These are phyloP conservation scores for Lynx canadensis DNA, from an alignment of 2,113 vertebrate genomes.

Conservation along the genomic window DNA sequence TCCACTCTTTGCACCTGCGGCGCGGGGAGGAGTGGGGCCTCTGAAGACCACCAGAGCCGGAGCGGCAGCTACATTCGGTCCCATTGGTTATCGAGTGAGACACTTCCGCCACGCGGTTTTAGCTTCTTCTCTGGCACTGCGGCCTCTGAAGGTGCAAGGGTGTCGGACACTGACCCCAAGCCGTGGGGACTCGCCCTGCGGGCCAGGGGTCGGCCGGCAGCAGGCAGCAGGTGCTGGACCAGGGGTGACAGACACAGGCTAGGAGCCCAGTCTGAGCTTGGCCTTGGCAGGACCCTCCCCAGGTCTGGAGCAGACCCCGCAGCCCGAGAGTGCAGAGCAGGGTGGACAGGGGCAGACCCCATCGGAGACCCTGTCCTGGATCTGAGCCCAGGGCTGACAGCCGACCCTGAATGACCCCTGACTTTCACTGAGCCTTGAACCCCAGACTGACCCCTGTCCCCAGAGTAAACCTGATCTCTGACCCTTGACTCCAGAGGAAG, in stretches of 20 bases:
- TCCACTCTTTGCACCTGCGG: neutral
- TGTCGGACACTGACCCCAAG: fast-evolving
- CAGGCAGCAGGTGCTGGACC: too few relatives aligned
- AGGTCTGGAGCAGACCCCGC: fast-evolving
- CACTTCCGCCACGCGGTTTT: conserved; percentile 22
- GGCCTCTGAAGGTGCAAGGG: conserved; percentile 9
- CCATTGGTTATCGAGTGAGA: conserved; percentile 38
- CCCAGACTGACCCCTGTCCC: neutral
- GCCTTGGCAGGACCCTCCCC: neutral
- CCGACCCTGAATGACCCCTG: neutral
- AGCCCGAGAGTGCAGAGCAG: neutral
- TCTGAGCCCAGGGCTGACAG: neutral
- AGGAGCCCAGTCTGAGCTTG: neutral
- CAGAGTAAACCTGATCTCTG: neutral
- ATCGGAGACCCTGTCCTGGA: neutral
- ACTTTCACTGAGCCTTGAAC: neutral
- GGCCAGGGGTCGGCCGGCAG: neutral
- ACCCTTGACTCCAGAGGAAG: neutral
- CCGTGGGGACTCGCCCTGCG: neutral
- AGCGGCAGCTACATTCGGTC: neutral
- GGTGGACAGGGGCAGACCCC: neutral
- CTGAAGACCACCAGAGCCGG: neutral
- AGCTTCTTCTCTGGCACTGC: neutral
- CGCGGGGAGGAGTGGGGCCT: neutral
- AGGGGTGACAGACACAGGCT: neutral